These are phyloP conservation scores for Balearica regulorum DNA, from an alignment of 2,797 vertebrate genomes.

Conservation along the genomic window DNA sequence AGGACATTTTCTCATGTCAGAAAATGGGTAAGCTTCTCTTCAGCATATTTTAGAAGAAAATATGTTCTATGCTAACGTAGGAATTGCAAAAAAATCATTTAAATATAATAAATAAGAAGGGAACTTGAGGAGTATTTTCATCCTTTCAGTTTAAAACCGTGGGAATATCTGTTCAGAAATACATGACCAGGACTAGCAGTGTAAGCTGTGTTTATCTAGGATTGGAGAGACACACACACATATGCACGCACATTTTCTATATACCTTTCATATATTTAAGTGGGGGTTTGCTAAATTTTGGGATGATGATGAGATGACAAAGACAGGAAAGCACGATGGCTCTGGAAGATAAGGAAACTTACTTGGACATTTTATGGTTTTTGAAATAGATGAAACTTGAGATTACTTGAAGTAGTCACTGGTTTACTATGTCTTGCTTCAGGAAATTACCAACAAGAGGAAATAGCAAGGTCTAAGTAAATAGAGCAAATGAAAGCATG, in stretches of 20 bases:
- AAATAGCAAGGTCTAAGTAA: constrained; percentile 38
- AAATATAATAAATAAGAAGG: background rate
- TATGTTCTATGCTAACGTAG: background rate
- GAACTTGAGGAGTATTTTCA: background rate
- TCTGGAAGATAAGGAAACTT: background rate
- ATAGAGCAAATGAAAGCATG: background rate
- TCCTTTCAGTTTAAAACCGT: background rate
- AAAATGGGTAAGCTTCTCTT: background rate
- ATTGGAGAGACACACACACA: background rate
- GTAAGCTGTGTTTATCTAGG: background rate
- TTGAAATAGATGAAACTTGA: background rate
- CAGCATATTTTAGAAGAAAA: background rate
- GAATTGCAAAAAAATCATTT: background rate
- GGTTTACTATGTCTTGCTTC: constrained; percentile 1
- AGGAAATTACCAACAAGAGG: constrained; percentile 30
- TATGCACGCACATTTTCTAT: fast-evolving
- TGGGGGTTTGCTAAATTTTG: background rate
- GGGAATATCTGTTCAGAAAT: background rate
- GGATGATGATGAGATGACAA: background rate
- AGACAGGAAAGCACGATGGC: background rate
- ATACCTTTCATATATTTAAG: background rate
- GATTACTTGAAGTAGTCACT: background rate
- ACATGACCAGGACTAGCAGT: background rate
- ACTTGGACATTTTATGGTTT: background rate
- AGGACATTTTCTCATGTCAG: background rate